Conservation (phyloP, 2,113 vertebrate genomes). For the Corythornis vintsioides region DNA sequence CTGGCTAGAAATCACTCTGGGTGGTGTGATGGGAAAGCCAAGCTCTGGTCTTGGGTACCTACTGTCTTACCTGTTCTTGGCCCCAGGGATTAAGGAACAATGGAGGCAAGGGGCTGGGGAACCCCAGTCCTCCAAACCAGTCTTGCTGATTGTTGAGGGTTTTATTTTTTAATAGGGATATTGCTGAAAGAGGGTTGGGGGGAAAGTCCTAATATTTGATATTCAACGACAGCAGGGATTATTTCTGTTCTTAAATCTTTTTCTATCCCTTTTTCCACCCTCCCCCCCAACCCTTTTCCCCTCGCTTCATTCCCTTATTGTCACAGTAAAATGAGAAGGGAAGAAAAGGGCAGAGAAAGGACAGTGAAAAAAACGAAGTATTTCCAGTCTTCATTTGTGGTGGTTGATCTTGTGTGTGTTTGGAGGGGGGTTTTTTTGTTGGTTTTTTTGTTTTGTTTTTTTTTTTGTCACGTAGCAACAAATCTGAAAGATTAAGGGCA, state of each 20-base stretch:
- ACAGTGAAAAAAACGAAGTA: conserved; percentile 10
- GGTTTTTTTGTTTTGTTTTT: too few relatives aligned
- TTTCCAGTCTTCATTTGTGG: not conserved
- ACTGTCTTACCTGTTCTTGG: not conserved
- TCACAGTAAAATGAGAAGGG: not conserved
- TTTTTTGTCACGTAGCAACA: not conserved
- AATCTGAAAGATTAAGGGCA: conserved; percentile 68
- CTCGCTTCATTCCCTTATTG: not conserved
- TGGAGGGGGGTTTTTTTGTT: too few relatives aligned
- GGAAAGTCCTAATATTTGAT: conserved; percentile 22
- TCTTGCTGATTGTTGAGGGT: not conserved
- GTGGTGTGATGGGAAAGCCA: accelerated
- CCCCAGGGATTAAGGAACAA: not conserved
- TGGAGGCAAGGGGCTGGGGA: not conserved
- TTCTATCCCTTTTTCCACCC: not conserved
- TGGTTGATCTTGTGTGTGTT: not conserved
- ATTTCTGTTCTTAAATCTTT: not conserved
- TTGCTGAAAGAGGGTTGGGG: not conserved
- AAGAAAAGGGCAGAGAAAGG: conserved; percentile 34
- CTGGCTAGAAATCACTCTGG: accelerated
- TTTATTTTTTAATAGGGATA: conserved; percentile 3
- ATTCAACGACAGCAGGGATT: conserved; percentile 19
- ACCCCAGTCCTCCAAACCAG: not conserved
- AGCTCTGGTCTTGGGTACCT: not conserved
- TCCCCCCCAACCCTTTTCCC: not conserved